phyloP scores from a whole-genome alignment of 2,797 vertebrate species.

The Gambelia wislizenii region DNA sequence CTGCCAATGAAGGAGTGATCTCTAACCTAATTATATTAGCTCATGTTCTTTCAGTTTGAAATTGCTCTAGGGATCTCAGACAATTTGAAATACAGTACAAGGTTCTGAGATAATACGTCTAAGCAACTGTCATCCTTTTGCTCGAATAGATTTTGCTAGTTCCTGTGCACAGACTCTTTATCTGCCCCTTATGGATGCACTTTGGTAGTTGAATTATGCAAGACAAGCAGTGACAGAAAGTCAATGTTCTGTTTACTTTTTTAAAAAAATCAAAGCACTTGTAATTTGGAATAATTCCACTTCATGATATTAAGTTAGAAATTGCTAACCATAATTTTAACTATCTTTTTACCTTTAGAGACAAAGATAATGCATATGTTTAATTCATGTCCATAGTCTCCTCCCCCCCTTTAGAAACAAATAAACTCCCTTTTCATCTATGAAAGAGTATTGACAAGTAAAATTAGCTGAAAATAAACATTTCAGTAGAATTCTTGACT shows the following conservation, averaged over 20 bases:
- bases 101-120: conserved; percentile 51
- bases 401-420: conserved; percentile 44
- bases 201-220: conserved; percentile 56
- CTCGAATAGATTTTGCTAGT: conserved; percentile 50
- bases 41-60: conserved; percentile 43
- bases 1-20: conserved; percentile 35
- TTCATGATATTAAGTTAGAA: conserved; percentile 50
- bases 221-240: conserved; percentile 55
- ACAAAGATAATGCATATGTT: conserved; percentile 55
- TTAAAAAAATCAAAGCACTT: conserved; percentile 47
- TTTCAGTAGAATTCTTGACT: conserved; percentile 20
- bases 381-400: conserved; percentile 21
- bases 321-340: conserved; percentile 49
- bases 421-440: conserved; percentile 31
- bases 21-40: conserved; percentile 34
- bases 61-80: conserved; percentile 48
- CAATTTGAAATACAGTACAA: conserved; percentile 46
- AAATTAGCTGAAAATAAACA: conserved; percentile 50
- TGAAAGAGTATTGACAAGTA: conserved; percentile 42
- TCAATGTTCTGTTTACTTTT: conserved; percentile 66
- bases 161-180: conserved; percentile 32
- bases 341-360: conserved; percentile 52
- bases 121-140: conserved; percentile 46
- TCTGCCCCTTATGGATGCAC: conserved; percentile 49
- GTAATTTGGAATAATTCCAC: conserved; percentile 53